Evolutionary conservation across 2,797 vertebrate species (phyloP).

Genomic region (Otolemur crassicaudatus): DNA sequence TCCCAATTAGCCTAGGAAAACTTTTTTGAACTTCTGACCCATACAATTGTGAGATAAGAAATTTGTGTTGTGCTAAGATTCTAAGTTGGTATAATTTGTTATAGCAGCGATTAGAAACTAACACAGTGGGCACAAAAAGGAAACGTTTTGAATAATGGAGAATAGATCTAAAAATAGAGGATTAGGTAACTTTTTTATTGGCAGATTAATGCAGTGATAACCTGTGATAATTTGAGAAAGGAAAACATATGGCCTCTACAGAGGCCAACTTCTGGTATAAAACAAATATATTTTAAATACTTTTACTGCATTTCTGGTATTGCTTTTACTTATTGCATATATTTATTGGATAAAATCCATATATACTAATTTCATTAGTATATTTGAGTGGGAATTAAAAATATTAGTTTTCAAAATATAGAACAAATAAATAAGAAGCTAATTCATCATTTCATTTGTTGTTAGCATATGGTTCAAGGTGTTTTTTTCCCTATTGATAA

Average conservation of each 20-base stretch:
- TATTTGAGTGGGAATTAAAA: background rate
- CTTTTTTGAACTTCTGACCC: background rate
- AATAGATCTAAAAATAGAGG: background rate
- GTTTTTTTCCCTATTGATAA: background rate
- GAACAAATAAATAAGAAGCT: background rate
- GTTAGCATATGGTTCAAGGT: background rate
- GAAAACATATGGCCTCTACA: accelerated
- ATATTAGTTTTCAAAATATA: background rate
- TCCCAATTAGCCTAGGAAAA: background rate
- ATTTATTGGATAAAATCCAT: background rate
- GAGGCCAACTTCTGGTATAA: background rate
- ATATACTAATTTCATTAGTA: background rate
- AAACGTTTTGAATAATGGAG: background rate
- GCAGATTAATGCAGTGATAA: background rate
- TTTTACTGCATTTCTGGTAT: constrained; percentile 3
- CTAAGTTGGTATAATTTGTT: background rate
- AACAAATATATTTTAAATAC: background rate
- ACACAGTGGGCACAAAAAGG: background rate
- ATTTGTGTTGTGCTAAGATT: background rate
- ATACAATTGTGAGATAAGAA: background rate
- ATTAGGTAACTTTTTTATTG: background rate
- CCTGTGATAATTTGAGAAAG: background rate
- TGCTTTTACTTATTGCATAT: background rate
- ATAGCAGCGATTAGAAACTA: background rate
- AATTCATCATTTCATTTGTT: background rate